Conservation (phyloP, 2,888 invertebrate genomes). For the Leptarthrus brevirostris region DNA sequence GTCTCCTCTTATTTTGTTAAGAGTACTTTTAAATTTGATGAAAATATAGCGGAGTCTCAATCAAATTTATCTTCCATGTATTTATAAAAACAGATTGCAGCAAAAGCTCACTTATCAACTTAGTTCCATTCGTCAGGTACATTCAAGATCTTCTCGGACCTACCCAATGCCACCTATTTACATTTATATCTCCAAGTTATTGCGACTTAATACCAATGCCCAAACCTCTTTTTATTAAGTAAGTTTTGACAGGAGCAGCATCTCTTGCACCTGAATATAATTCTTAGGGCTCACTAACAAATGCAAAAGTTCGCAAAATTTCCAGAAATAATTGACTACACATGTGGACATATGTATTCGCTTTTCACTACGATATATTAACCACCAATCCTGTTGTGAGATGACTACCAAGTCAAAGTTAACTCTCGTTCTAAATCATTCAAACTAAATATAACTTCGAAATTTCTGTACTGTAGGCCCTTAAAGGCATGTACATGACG, state of each 20-base stretch:
- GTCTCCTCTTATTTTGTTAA: too few species aligned
- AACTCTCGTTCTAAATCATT: conserved; percentile 32
- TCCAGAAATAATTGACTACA: conserved; percentile 13
- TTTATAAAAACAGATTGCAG: neutral
- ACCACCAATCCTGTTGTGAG: too few species aligned
- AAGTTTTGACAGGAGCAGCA: conserved; percentile 8
- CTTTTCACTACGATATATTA: neutral
- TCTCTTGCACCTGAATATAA: neutral
- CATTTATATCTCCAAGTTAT: too few species aligned
- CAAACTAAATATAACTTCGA: neutral
- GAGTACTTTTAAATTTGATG: too few species aligned
- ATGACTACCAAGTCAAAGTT: neutral
- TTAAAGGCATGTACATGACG: too few species aligned
- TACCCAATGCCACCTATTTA: too few species aligned
- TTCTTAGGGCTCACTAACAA: neutral
- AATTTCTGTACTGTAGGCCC: neutral
- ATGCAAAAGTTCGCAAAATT: conserved; percentile 15
- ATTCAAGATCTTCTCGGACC: too few species aligned
- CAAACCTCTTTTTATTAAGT: conserved; percentile 1
- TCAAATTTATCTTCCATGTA: neutral
- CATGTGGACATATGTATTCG: neutral
- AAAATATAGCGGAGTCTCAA: neutral
- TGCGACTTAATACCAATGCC: conserved; percentile 13
- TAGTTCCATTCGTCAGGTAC: too few species aligned
- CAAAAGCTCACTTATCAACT: too few species aligned